Percentiles rank a stretch among this genome's conserved stretches.
Evolutionary conservation across 2,888 invertebrate genomes (phyloP).

Genomic region (Drosophila percnosoma): DNA sequence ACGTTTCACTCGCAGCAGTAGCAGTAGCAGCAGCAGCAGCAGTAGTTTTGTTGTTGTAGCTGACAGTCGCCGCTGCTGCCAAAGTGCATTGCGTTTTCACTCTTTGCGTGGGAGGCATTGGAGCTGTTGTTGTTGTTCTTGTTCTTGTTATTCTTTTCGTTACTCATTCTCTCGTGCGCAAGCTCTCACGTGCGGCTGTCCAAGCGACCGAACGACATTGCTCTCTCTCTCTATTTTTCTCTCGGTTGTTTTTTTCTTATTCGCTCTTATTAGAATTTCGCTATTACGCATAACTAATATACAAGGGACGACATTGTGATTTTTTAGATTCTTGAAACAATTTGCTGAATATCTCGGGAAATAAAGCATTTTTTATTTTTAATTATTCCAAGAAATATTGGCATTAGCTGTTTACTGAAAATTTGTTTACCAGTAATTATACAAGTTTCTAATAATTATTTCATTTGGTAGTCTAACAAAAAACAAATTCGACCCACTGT

Average conservation of each 20-base stretch:
- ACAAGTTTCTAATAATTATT: not conserved
- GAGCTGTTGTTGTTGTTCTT: slow-evolving; percentile 24
- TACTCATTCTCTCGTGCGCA: slow-evolving; percentile 64
- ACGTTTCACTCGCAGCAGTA: slow-evolving; percentile 35
- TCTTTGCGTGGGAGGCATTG: slow-evolving; percentile 58
- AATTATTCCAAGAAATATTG: not conserved
- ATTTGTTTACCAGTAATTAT: not conserved
- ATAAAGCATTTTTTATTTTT: not conserved
- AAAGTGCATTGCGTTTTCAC: slow-evolving; percentile 75
- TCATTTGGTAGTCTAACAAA: not conserved
- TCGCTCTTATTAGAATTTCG: slow-evolving; percentile 33
- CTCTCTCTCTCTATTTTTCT: slow-evolving; percentile 6
- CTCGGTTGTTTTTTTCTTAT: not conserved
- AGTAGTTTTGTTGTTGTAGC: slow-evolving; percentile 42
- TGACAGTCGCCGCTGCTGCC: slow-evolving; percentile 41
- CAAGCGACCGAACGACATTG: slow-evolving; percentile 17
- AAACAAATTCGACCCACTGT: slow-evolving; percentile 2
- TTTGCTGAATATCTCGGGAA: not conserved
- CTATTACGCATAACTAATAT: slow-evolving; percentile 40
- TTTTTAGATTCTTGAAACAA: not conserved
- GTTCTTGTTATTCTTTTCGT: slow-evolving; percentile 19
- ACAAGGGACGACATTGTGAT: not conserved
- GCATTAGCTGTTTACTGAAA: not conserved
- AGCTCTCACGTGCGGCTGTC: slow-evolving; percentile 55
- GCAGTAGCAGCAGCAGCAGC: slow-evolving; percentile 38